A percentile compares a stretch with the other conserved stretches of the same genome.
Evolutionary conservation across 1,140 invertebrate species (phyloP).

Genomic region (Zaprionus inermis): DNA sequence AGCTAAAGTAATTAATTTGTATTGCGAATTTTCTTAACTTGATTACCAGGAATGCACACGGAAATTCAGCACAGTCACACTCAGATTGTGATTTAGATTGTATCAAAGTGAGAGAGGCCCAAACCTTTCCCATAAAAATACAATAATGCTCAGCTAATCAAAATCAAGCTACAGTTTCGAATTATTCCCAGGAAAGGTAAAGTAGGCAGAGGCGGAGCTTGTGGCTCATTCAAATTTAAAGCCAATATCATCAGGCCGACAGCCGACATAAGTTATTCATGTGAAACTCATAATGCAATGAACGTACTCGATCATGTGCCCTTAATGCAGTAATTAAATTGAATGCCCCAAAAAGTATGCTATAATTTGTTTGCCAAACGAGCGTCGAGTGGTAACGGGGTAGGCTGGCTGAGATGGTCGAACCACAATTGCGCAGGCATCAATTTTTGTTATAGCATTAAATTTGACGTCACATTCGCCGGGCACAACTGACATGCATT

Average conservation of each 20-base stretch:
- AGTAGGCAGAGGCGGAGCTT: too few relatives aligned
- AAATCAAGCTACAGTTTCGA: background rate
- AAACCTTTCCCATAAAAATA: background rate
- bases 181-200: background rate
- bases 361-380: slow-evolving; percentile 21
- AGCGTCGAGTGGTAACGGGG: slow-evolving; percentile 22
- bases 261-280: background rate
- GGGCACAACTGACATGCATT: background rate
- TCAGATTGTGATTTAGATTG: background rate
- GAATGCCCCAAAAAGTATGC: slow-evolving; percentile 54
- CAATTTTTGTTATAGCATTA: slow-evolving; percentile 47
- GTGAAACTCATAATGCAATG: background rate
- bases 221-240: background rate
- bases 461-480: slow-evolving; percentile 47
- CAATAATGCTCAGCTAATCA: background rate
- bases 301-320: slow-evolving; percentile 1
- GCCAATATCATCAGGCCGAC: background rate
- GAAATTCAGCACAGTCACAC: too few relatives aligned
- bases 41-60: background rate
- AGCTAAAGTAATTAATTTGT: background rate
- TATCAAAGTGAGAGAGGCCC: background rate
- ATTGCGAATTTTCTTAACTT: background rate
- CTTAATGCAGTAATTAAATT: slow-evolving; percentile 16
- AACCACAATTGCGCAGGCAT: slow-evolving; percentile 50
- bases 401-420: slow-evolving; percentile 24